Conservation (phyloP, 2,797 vertebrate species). For the Sebastes iracundus region DNA sequence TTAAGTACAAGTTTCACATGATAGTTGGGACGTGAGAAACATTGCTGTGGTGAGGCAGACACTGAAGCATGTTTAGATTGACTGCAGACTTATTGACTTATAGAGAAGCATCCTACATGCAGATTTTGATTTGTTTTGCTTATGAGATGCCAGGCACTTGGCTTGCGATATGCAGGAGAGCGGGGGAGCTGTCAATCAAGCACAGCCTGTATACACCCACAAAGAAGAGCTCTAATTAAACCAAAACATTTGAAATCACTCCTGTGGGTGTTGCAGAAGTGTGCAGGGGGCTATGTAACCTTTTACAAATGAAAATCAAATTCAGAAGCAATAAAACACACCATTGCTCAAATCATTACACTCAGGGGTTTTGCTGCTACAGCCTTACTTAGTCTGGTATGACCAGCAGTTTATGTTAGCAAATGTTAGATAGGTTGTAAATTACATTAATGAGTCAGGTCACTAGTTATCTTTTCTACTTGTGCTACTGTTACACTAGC, state of each 20-base stretch:
- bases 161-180: not conserved
- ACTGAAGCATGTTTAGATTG: not conserved
- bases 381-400: not conserved
- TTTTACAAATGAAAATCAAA: not conserved
- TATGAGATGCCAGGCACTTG: not conserved
- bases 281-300: not conserved
- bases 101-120: not conserved
- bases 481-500: not conserved
- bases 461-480: not conserved
- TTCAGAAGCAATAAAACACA: not conserved
- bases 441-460: not conserved
- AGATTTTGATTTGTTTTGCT: not conserved
- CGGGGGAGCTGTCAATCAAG: not conserved
- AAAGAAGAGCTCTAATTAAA: not conserved
- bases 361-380: not conserved
- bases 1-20: not conserved
- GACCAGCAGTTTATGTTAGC: not conserved
- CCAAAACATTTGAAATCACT: not conserved
- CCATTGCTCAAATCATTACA: not conserved
- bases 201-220: not conserved
- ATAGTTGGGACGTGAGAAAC: not conserved
- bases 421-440: not conserved
- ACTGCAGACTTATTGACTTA: not conserved
- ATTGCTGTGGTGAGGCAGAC: not conserved
- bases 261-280: not conserved